These are phyloP conservation scores for Arothron firmamentum DNA, from an alignment of 2,113 vertebrate species.

Conservation along the genomic window DNA sequence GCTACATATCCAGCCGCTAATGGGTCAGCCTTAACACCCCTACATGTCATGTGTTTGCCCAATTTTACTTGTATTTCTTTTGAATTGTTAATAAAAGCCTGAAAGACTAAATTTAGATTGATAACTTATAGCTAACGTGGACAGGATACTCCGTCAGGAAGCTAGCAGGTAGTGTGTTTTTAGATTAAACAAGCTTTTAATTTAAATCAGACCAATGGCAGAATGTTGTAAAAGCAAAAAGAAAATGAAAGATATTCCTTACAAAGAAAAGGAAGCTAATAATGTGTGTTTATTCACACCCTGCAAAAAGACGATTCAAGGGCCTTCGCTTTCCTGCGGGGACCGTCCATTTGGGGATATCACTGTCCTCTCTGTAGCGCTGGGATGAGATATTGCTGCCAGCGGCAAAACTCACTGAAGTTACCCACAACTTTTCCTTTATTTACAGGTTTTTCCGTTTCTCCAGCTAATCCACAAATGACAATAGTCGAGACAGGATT, in stretches of 20 bases:
- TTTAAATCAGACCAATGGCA: not conserved
- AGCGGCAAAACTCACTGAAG: slow-evolving; percentile 6
- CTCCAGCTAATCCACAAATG: slow-evolving; percentile 57
- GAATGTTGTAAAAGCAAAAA: not conserved
- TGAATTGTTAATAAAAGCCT: too few relatives aligned
- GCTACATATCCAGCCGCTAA: too few relatives aligned
- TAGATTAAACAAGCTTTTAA: too few relatives aligned
- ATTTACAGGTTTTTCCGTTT: slow-evolving; percentile 9
- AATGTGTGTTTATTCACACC: slow-evolving; percentile 12
- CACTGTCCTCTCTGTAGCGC: slow-evolving; percentile 31
- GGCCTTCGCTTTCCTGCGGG: slow-evolving; percentile 17
- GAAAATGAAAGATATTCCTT: not conserved
- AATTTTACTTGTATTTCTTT: too few relatives aligned
- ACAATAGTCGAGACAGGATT: slow-evolving; percentile 70
- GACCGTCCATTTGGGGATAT: slow-evolving; percentile 22
- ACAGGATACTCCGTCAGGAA: not conserved
- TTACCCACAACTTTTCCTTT: slow-evolving; percentile 10
- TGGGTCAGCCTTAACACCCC: too few relatives aligned
- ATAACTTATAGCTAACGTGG: too few relatives aligned
- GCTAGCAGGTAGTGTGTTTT: too few relatives aligned
- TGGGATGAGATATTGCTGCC: slow-evolving; percentile 19
- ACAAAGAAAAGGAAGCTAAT: not conserved
- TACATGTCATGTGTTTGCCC: too few relatives aligned
- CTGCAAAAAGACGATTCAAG: slow-evolving; percentile 26
- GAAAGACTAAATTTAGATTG: too few relatives aligned